A percentile compares a stretch with the other conserved stretches of the same genome.
Conservation (phyloP, 2,888 invertebrate genomes). For the Eilema griseolum region DNA sequence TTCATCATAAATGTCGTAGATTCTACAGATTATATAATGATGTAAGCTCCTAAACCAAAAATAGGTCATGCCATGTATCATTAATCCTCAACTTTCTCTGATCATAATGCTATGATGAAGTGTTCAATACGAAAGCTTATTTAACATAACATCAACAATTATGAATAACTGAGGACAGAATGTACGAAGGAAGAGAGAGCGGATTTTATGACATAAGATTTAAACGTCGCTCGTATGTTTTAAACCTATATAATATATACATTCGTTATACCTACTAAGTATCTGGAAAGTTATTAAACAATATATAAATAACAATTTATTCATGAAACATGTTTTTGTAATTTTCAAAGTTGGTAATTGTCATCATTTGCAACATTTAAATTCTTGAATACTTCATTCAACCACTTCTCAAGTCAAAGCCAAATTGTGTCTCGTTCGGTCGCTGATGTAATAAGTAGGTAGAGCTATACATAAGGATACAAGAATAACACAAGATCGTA, state of each 20-base stretch:
- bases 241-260: not conserved
- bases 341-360: too few species aligned
- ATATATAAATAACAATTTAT: not conserved
- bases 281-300: not conserved
- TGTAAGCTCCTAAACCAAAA: constrained; percentile 2
- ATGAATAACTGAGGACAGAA: constrained; percentile 37
- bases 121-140: constrained; percentile 54
- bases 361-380: too few species aligned
- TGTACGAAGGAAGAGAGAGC: constrained; percentile 39
- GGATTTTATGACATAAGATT: constrained; percentile 38
- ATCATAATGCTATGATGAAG: constrained; percentile 9
- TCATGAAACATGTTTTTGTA: too few species aligned
- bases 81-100: constrained; percentile 22
- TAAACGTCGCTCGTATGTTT: not conserved
- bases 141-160: constrained; percentile 34
- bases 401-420: too few species aligned
- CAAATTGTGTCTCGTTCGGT: not conserved
- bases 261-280: not conserved
- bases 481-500: not conserved
- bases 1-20: constrained; percentile 11
- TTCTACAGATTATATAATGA: constrained; percentile 12
- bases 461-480: not conserved
- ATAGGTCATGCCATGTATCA: constrained; percentile 5
- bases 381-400: too few species aligned
- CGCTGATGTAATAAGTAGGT: not conserved